Evolutionary conservation across 2,113 vertebrate species (phyloP), one percentile per base, ranked within the genome.

Genomic region (Percina caprodes): DNA sequence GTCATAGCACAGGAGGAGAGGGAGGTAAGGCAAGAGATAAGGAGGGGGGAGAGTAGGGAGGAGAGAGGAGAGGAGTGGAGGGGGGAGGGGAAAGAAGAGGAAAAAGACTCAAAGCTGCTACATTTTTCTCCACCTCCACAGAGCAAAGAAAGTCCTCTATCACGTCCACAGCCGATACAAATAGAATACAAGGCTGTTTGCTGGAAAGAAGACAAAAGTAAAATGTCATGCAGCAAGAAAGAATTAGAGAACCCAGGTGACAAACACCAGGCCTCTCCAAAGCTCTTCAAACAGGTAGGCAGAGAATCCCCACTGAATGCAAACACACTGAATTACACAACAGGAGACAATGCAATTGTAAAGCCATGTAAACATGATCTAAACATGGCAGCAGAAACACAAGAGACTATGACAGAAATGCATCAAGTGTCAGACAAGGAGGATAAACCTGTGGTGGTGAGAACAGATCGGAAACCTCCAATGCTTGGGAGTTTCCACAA

Each of bases 141-240:
- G 46, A 72, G 79, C 55, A 85, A 77, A 77, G 74, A 69, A 66
- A 91, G 78, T 63, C 75, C 69, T 67, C 45, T 30, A 16, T 63
- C 84, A 77, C 79, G 70, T 85, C 61, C 84, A 70, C 92, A 92
- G 39, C 90, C 93, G 46, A 93, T 96, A 84, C 94, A 94, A 71
- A 96, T 96, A 86, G 87, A 96, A 86, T 95, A 88, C 74, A 95
- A 94, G 76, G 94, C 95, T 54, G 94, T 96, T 60, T 94, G 94
- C 81, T 94, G 85, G 86, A 94, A 94, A 86, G 91, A 94, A 19
- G 91, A 90, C 63, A 95, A 91, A 74, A 86, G 77, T 79, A 91
- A 91, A 87, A 62, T 10, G 4, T 61, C 4, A 6, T n/a, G 7
- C 46, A 52, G 6, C 48, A 76, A 33, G 45, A 84, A 52, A 60